Conservation (phyloP, 2,797 vertebrate species). For the Spinibarbus caldwelli region DNA sequence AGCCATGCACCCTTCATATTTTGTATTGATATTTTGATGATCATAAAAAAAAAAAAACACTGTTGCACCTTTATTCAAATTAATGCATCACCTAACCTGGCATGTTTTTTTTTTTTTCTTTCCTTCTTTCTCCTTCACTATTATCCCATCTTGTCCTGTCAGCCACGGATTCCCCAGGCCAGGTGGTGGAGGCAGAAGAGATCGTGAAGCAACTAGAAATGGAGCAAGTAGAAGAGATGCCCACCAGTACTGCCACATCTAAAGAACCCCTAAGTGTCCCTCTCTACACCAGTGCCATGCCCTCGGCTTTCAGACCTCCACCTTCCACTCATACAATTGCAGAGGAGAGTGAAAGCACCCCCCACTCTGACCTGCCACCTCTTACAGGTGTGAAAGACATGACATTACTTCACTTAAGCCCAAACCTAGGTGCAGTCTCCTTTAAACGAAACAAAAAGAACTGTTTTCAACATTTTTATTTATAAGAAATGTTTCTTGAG, state of each 20-base stretch:
- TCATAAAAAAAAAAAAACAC: neutral
- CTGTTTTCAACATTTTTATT: neutral
- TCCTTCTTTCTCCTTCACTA: neutral
- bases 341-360: constrained; percentile 79
- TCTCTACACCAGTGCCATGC: constrained; percentile 77
- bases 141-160: constrained; percentile 77
- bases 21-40: neutral
- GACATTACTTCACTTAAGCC: neutral
- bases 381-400: constrained; percentile 83
- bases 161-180: constrained; percentile 93
- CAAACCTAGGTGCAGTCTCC: neutral
- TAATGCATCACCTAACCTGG: neutral
- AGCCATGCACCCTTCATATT: neutral
- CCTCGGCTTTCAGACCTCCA: constrained; percentile 78
- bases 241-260: constrained; percentile 84
- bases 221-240: constrained; percentile 91
- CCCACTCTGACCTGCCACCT: constrained; percentile 88
- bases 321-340: constrained; percentile 76
- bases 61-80: neutral
- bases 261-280: constrained; percentile 68
- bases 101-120: neutral
- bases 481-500: neutral
- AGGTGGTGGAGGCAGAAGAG: constrained; percentile 94
- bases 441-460: neutral
- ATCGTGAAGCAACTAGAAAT: constrained; percentile 97